Conservation (phyloP, 2,797 vertebrate species). For the Novumbra hubbsi region DNA sequence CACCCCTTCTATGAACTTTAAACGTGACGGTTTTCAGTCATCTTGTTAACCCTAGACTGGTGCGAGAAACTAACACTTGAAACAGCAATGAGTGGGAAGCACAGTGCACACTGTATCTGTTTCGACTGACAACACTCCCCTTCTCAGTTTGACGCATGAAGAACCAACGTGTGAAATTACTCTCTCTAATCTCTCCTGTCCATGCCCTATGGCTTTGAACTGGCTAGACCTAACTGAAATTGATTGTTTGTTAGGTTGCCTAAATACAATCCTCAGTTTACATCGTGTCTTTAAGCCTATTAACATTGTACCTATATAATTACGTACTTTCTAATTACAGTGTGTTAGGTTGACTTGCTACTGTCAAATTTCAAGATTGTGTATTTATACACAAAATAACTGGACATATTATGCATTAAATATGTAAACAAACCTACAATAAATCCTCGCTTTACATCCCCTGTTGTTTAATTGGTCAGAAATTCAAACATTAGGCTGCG, state of each 20-base stretch:
- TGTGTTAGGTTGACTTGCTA: background rate
- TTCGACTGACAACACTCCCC: background rate
- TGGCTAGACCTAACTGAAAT: background rate
- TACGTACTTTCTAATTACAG: background rate
- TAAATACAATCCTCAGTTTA: background rate
- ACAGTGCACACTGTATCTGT: background rate
- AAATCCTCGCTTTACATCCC: background rate
- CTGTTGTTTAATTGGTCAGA: background rate
- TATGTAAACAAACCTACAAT: background rate
- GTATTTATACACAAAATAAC: background rate
- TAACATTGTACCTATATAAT: background rate
- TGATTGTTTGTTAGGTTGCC: background rate
- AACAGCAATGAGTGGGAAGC: conserved; percentile 37
- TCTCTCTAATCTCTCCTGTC: background rate
- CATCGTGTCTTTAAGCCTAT: background rate
- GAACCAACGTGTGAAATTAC: background rate
- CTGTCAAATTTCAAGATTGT: background rate
- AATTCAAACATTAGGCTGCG: background rate
- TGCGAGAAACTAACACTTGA: conserved; percentile 71
- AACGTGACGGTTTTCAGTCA: conserved; percentile 56
- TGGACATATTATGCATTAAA: background rate
- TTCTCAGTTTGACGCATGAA: conserved; percentile 11
- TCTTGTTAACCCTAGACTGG: conserved; percentile 77
- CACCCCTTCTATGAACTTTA: conserved; percentile 46
- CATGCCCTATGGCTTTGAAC: background rate